Evolutionary conservation across 1,140 invertebrate species (phyloP), one percentile per base, ranked within the genome.

Genomic region (Saccostrea cuccullata): DNA sequence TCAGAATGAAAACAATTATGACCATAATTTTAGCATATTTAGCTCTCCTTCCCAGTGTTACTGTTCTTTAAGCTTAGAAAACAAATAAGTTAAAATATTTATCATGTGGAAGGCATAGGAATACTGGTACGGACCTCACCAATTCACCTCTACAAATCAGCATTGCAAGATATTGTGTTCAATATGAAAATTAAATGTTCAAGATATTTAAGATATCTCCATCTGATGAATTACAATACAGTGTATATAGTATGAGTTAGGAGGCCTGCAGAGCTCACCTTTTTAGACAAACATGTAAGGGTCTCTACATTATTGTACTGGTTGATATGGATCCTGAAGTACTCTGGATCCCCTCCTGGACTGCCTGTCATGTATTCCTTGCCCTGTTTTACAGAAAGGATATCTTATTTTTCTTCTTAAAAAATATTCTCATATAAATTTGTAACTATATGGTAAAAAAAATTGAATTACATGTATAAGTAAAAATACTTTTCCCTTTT

Each of bases 261-360:
- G 17, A 64, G 26, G 70, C 70, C 70, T 30, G 26, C 13, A 77
- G 15, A 77, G 70, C 70, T 84, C 90, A 95, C 94, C 88, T 93
- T 89, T 90, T 93, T 94, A n/a, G 93, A 92, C 12, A 95, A 90
- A 89, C 94, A 94, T n/a, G 94, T 95, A 83, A 95, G 93, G 17
- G 93, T 94, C 85, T 95, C 94, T 67, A 95, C 89, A 40, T 90
- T 91, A 30, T 93, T 93, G 89, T 94, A 94, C 85, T 93, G 92
- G 88, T 94, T 95, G 55, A 95, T 87, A 85, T 94, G 94, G 20
- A 95, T 91, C 40, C 93, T 90, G 91, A 95, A 95, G 88, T 94
- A 95, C 15, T 92, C 91, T 20, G 60, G 86, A 26, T 88, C 88
- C 20, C 90, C 91, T 23, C 89, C 92, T 6, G 91, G 88, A 8